These are phyloP conservation scores for Gymnarchus niloticus DNA, from an alignment of 2,113 vertebrate genomes.

Conservation along the genomic window DNA sequence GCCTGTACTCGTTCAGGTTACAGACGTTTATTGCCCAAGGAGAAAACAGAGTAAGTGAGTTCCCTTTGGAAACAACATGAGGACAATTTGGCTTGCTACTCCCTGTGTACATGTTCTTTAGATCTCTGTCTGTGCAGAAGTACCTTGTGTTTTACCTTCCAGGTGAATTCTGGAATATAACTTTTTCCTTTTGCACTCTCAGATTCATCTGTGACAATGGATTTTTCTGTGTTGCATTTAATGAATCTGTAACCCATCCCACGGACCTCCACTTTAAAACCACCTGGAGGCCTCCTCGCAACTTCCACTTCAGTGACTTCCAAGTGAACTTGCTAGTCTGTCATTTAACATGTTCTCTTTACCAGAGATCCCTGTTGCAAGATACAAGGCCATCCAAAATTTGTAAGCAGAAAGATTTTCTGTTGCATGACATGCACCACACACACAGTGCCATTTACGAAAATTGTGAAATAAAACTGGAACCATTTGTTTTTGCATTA, in stretches of 20 bases:
- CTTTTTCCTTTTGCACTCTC: constrained; percentile 25
- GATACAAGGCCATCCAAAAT: not conserved
- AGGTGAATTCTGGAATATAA: constrained; percentile 49
- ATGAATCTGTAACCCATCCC: constrained; percentile 29
- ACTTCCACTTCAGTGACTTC: constrained; percentile 43
- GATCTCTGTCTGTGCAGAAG: no score
- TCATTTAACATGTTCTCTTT: constrained; percentile 20
- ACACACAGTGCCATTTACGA: not conserved
- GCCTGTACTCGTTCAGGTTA: no score
- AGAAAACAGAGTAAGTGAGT: not conserved
- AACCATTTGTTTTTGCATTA: not conserved
- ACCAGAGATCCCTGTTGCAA: not conserved
- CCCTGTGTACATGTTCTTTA: not conserved
- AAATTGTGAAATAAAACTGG: not conserved
- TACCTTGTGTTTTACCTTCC: constrained; percentile 43
- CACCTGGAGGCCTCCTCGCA: constrained; percentile 42
- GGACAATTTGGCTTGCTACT: not conserved
- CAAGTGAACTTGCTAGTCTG: no score
- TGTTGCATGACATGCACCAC: not conserved
- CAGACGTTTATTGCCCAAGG: constrained; percentile 45
- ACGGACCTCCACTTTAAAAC: constrained; percentile 42
- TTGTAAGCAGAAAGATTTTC: not conserved
- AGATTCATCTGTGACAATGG: constrained; percentile 53
- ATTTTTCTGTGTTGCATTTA: constrained; percentile 32
- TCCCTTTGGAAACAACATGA: not conserved